phyloP scores from a whole-genome alignment of 2,797 vertebrate species.

The Merluccius polli region DNA sequence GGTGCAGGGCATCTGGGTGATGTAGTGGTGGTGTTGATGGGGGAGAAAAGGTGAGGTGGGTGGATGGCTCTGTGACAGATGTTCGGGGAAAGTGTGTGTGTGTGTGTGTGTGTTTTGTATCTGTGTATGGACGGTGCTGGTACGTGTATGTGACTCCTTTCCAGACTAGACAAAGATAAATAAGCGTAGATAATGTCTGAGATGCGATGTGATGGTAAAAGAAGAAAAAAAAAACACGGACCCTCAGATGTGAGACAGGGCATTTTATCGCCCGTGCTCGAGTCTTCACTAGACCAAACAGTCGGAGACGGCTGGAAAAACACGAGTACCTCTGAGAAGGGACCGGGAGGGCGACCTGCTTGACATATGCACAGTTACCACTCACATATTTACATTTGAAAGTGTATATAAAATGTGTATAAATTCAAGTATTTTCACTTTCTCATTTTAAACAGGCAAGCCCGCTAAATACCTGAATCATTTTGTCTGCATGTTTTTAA shows the following conservation, averaged over 20 bases:
- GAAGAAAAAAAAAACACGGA: not conserved
- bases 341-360: not conserved
- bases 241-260: slow-evolving; percentile 24
- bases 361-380: not conserved
- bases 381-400: not conserved
- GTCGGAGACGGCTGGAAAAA: slow-evolving; percentile 21
- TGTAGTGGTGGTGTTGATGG: too few species aligned
- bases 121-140: too few species aligned
- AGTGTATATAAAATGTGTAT: too few species aligned
- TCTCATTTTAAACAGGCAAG: too few species aligned
- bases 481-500: too few species aligned
- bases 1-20: too few species aligned
- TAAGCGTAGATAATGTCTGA: slow-evolving; percentile 26
- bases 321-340: not conserved
- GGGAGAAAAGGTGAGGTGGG: not conserved
- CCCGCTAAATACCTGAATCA: too few species aligned
- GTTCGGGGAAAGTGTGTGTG: slow-evolving; percentile 1
- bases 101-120: not conserved
- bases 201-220: slow-evolving; percentile 10
- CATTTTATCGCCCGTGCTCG: slow-evolving; percentile 40
- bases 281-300: slow-evolving; percentile 56
- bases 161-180: slow-evolving; percentile 24
- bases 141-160: slow-evolving; percentile 10
- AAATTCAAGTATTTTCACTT: too few species aligned
- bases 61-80: not conserved